phyloP scores from a whole-genome alignment of 2,888 invertebrate genomes.

The Junonia oenone region DNA sequence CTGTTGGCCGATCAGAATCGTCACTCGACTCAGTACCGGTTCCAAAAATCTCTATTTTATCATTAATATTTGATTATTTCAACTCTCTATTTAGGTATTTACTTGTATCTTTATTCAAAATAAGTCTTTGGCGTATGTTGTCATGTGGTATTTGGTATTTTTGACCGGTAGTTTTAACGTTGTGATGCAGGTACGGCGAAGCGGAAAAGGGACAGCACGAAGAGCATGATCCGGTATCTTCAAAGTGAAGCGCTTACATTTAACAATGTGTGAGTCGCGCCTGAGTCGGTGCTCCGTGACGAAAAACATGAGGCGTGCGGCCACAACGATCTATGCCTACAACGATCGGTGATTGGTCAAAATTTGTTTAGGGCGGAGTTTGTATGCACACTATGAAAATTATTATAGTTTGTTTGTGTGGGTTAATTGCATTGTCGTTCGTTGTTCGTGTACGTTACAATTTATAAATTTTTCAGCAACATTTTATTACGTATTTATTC shows the following conservation, averaged over 20 bases:
- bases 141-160: conserved; percentile 21
- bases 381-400: conserved; percentile 62
- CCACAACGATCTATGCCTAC: conserved; percentile 72
- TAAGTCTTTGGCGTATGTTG: not conserved
- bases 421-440: conserved; percentile 74
- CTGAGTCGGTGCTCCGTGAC: conserved; percentile 76
- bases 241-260: conserved; percentile 67
- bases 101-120: conserved; percentile 5
- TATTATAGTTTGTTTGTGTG: conserved; percentile 54
- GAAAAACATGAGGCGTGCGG: conserved; percentile 76
- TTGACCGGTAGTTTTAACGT: conserved; percentile 8
- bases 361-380: conserved; percentile 70
- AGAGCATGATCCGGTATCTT: conserved; percentile 67
- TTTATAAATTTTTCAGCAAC: conserved; percentile 58
- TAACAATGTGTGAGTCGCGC: conserved; percentile 79
- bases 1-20: conserved; percentile 46
- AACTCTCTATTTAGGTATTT: conserved; percentile 16
- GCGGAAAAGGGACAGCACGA: conserved; percentile 65
- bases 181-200: conserved; percentile 36
- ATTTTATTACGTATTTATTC: conserved; percentile 36
- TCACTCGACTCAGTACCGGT: conserved; percentile 37
- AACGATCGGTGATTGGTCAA: conserved; percentile 61
- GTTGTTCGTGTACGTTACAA: conserved; percentile 61
- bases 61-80: conserved; percentile 23
- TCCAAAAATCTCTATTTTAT: conserved; percentile 37